phyloP scores from a whole-genome alignment of 2,113 vertebrate genomes.

The Spheniscus mendiculus region DNA sequence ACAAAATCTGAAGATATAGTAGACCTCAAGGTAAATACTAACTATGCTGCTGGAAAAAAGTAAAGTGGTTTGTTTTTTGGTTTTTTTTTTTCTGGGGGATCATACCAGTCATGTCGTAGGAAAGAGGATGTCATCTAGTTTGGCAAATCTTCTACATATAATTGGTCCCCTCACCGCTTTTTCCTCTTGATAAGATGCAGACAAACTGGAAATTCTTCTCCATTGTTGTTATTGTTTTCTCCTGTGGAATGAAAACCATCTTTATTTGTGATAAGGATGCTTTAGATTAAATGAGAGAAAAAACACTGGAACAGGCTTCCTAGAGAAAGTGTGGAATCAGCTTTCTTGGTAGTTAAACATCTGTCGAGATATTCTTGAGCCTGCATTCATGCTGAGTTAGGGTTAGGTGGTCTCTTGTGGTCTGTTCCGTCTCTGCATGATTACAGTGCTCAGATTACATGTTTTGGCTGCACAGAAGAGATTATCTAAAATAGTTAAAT shows the following conservation, averaged over 20 bases:
- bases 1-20: background rate
- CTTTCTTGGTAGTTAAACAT: background rate
- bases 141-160: background rate
- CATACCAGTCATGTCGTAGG: background rate
- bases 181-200: background rate
- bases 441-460: background rate
- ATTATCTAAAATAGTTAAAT: background rate
- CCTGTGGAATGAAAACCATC: background rate
- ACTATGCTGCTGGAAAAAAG: background rate
- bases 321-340: background rate
- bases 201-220: background rate
- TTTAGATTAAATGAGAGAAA: background rate
- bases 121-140: background rate
- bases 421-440: background rate
- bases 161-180: background rate
- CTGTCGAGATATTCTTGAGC: background rate
- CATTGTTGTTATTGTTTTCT: background rate
- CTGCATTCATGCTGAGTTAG: accelerated
- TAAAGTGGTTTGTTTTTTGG: background rate
- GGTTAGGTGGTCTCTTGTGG: background rate
- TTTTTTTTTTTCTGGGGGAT: background rate
- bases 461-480: background rate
- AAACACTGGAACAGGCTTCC: background rate
- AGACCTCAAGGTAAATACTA: background rate
- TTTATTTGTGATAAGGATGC: background rate